Conservation (phyloP, 1,140 invertebrate genomes). For the Cyclina sinensis region DNA sequence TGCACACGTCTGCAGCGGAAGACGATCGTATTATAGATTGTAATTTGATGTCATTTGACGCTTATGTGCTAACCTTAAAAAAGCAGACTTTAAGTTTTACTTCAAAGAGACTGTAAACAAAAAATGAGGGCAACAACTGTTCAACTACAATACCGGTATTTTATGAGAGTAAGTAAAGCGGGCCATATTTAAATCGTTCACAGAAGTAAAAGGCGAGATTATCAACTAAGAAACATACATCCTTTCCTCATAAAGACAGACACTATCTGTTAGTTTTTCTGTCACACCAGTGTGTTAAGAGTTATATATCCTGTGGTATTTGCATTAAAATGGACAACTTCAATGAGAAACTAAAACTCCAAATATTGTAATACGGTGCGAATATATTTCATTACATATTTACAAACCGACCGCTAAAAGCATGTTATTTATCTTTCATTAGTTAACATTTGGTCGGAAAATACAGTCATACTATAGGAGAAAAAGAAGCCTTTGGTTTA, state of each 20-base stretch:
- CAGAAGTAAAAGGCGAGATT: background rate
- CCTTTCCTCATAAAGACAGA: background rate
- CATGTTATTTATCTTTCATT: background rate
- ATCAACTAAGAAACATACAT: background rate
- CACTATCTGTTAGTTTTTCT: background rate
- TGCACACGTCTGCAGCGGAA: background rate
- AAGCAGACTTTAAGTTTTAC: background rate
- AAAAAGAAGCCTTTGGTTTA: background rate
- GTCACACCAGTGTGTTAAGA: background rate
- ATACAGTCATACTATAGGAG: background rate
- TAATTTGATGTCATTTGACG: background rate
- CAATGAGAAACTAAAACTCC: background rate
- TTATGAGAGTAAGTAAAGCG: background rate
- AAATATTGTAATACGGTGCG: conserved; percentile 27
- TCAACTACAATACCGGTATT: background rate
- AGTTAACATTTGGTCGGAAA: conserved; percentile 11
- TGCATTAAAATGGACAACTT: conserved; percentile 17
- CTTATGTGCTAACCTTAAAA: background rate
- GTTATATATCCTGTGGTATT: background rate
- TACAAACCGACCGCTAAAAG: conserved; percentile 25
- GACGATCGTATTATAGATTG: conserved; percentile 14
- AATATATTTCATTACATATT: conserved; percentile 41
- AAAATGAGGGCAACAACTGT: background rate
- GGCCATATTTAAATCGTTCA: background rate
- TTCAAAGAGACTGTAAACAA: background rate